A percentile compares a stretch with the other conserved stretches of the same genome.
phyloP scores from a whole-genome alignment of 2,113 vertebrate species.

The Scytalopus superciliaris region DNA sequence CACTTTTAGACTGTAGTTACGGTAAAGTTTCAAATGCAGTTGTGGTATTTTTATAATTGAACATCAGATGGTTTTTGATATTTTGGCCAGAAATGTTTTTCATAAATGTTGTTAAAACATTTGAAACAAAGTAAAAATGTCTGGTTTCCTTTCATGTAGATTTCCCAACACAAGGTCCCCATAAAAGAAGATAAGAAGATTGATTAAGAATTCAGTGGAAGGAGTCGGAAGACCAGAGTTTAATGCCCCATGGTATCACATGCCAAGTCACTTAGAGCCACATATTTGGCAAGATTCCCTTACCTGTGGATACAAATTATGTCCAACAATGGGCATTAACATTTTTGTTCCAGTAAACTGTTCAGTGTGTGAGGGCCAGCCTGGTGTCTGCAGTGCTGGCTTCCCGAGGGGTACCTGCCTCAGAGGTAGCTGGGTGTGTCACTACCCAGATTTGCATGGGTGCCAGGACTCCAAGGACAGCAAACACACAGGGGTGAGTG shows the following conservation, averaged over 20 bases:
- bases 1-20: slow-evolving; percentile 51
- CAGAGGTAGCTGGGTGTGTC: not conserved
- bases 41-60: slow-evolving; percentile 18
- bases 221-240: not conserved
- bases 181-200: not conserved
- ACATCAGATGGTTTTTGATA: not conserved
- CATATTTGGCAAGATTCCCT: not conserved
- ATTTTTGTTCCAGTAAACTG: not conserved
- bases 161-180: not conserved
- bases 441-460: not conserved
- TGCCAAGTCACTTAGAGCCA: not conserved
- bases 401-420: not conserved
- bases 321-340: too few relatives aligned
- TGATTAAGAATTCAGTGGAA: not conserved
- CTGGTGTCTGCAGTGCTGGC: not conserved
- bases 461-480: fast-evolving
- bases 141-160: not conserved
- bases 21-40: slow-evolving; percentile 43
- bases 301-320: not conserved
- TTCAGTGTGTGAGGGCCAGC: not conserved
- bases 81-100: not conserved
- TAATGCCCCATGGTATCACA: not conserved
- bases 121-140: not conserved
- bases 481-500: not conserved
- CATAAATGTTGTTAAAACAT: not conserved